Evolutionary conservation across 2,888 invertebrate genomes (phyloP), one percentile per base, ranked within the genome.

Genomic region (Bombyx huttoni): DNA sequence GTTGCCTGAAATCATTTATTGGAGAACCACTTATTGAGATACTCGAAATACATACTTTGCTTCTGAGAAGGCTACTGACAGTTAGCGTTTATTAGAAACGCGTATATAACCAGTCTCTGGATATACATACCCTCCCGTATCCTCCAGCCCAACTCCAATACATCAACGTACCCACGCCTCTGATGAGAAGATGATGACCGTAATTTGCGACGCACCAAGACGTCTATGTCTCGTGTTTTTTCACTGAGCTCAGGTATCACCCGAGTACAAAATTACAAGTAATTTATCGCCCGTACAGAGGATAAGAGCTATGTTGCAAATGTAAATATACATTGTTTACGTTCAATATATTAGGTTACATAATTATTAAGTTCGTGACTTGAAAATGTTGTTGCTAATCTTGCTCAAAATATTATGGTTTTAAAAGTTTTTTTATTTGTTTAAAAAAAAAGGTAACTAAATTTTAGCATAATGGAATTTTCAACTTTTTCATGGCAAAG

Each of bases 161-260:
- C 82, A 88, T 88, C 86, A 87, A 76, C 80, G 81, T 79, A 81
- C 83, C 82, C 85, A 78, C 83, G 81, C 70, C 77, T 68, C 78
- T 88, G 88, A 88, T 88, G 88, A 87, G 88, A 87, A 87, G 86
- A 88, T 88, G 88, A 88, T 88, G 85, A 87, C 81, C 70, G 82
- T 87, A 82, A 88, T 88, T 88, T 88, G 85, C 87, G 88, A 86
- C 85, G 85, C 88, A 84, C 84, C 87, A 76, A 87, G 88, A 88
- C 87, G 87, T 85, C 87, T 88, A 86, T 87, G 86, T 86, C 82
- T 83, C 86, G 78, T 78, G 82, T 88, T 88, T 87, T 88, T 88
- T 86, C 81, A 81, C 81, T 75, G 78, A 70, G 79, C 83, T 80
- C 85, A 87, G 87, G 88, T 88, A 88, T 86, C 85, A 85, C 81